phyloP scores from a whole-genome alignment of 2,888 invertebrate species.

The Chrysolina oricalcia region DNA sequence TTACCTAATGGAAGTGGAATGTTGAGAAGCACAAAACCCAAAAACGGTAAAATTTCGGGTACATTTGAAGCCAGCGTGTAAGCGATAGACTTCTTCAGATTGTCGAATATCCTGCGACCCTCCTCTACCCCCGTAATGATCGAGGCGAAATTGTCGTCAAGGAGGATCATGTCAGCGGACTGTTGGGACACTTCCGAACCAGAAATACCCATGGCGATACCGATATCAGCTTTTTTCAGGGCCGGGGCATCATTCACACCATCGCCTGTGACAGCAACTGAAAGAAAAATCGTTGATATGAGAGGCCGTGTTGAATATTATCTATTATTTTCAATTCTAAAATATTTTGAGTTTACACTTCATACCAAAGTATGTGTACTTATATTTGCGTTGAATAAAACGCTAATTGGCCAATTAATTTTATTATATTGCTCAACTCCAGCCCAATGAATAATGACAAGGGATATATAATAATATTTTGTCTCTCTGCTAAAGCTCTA shows the following conservation, averaged over 20 bases:
- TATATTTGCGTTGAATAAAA: too few relatives aligned
- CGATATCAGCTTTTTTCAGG: conserved; percentile 87
- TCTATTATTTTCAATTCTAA: too few relatives aligned
- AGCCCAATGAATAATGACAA: too few relatives aligned
- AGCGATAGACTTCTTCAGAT: conserved; percentile 88
- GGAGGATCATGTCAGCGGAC: conserved; percentile 90
- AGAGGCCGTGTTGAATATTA: too few relatives aligned
- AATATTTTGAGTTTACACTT: conserved; percentile 75
- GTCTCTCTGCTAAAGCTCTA: too few relatives aligned
- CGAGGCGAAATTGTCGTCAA: conserved; percentile 92
- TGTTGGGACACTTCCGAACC: conserved; percentile 88
- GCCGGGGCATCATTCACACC: conserved; percentile 93
- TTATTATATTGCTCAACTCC: too few relatives aligned
- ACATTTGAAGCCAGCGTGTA: conserved; percentile 89
- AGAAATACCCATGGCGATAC: conserved; percentile 86
- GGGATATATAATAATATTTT: too few relatives aligned
- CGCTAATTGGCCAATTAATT: too few relatives aligned
- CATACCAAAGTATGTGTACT: too few relatives aligned
- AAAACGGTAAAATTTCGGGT: conserved; percentile 87
- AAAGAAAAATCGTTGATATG: conserved; percentile 28
- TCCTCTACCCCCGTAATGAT: conserved; percentile 90
- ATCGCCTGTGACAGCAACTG: conserved; percentile 91
- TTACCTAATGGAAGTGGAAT: conserved; percentile 83
- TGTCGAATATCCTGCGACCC: conserved; percentile 88
- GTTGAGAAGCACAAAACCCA: conserved; percentile 82